phyloP scores from a whole-genome alignment of 2,113 vertebrate genomes.

The Seriola quinqueradiata region DNA sequence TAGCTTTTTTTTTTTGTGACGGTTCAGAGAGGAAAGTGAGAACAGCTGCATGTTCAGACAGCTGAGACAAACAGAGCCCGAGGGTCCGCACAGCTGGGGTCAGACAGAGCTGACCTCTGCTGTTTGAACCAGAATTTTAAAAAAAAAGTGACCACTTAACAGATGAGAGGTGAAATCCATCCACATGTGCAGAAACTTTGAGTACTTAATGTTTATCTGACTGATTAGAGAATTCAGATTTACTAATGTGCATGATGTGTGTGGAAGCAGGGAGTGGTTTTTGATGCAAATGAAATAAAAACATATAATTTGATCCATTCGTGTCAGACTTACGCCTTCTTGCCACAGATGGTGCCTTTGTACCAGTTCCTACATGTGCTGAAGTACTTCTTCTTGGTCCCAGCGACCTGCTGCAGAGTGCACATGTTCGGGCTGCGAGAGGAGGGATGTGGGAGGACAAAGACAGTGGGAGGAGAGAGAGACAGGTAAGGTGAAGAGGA shows the following conservation, averaged over 20 bases:
- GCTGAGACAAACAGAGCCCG: not conserved
- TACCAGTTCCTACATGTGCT: slow-evolving; percentile 99
- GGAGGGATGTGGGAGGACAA: not conserved
- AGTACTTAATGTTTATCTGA: not conserved
- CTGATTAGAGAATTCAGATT: not conserved
- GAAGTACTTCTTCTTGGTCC: slow-evolving; percentile 97
- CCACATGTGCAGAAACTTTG: not conserved
- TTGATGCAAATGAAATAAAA: slow-evolving; percentile 6
- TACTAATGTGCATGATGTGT: not conserved
- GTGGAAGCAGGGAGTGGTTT: slow-evolving; percentile 8
- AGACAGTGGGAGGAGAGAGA: not conserved
- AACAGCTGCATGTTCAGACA: not conserved
- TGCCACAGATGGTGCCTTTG: slow-evolving; percentile 94
- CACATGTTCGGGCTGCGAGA: slow-evolving; percentile 91
- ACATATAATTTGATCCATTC: not conserved
- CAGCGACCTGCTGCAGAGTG: slow-evolving; percentile 94
- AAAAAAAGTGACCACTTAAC: not conserved
- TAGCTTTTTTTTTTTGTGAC: not conserved
- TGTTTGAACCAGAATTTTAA: not conserved
- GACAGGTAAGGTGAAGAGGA: not conserved
- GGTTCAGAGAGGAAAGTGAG: not conserved
- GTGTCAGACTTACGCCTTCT: slow-evolving; percentile 92
- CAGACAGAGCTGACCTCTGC: not conserved
- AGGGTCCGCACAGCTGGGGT: not conserved
- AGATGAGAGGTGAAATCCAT: not conserved